Percentiles rank a stretch among this genome's conserved stretches.
phyloP scores from a whole-genome alignment of 1,140 invertebrate genomes.

The Rhopalosiphum maidis region DNA sequence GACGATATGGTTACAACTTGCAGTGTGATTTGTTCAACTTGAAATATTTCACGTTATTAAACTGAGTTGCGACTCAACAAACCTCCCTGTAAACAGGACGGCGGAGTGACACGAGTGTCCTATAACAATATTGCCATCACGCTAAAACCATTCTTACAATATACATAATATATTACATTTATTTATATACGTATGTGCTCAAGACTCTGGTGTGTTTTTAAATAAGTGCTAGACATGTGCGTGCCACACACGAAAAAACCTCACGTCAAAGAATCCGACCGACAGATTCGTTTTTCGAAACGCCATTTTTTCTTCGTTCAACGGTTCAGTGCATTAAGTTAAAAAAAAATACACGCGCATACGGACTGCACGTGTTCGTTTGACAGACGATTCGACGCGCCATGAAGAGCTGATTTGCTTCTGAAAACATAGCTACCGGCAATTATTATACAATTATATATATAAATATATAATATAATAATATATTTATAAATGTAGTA shows the following conservation, averaged over 20 bases:
- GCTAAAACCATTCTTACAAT: neutral
- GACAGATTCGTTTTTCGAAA: constrained; percentile 4
- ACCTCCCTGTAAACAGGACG: neutral
- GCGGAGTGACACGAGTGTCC: neutral
- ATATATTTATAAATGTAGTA: neutral
- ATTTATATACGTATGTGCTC: neutral
- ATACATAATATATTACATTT: neutral
- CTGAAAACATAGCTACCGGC: neutral
- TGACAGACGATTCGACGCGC: neutral
- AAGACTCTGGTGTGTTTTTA: neutral
- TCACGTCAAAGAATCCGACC: neutral
- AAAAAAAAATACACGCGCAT: constrained; percentile 1
- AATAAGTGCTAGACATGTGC: constrained; percentile 18
- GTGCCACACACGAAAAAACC: neutral
- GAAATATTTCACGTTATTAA: neutral
- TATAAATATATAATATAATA: neutral
- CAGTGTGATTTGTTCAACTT: neutral
- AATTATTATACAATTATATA: neutral
- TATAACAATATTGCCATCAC: neutral
- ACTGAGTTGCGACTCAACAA: neutral
- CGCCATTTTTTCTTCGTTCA: neutral
- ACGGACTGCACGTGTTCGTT: neutral
- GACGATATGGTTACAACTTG: neutral
- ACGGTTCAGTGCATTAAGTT: neutral
- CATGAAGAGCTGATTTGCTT: neutral